A percentile compares a stretch with the other conserved stretches of the same genome.
phyloP scores from a whole-genome alignment of 2,797 vertebrate species.

The Mormyrops boulengeri region DNA sequence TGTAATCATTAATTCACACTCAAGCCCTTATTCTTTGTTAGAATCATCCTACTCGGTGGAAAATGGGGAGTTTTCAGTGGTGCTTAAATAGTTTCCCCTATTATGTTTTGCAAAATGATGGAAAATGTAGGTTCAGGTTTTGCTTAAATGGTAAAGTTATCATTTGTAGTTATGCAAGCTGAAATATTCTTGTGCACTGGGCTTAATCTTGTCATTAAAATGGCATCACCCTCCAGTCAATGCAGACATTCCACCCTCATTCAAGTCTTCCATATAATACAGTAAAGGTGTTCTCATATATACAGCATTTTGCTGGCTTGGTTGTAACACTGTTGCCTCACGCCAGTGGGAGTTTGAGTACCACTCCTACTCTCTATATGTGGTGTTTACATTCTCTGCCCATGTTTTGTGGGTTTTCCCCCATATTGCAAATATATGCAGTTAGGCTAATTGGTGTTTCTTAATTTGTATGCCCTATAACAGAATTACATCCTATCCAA shows the following conservation, averaged over 20 bases:
- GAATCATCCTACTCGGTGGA: not conserved
- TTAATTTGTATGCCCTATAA: not conserved
- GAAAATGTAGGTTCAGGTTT: not conserved
- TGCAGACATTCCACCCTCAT: not conserved
- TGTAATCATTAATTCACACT: not conserved
- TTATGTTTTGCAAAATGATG: not conserved
- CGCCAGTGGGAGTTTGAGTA: not conserved
- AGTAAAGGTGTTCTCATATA: not conserved
- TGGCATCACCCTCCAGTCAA: not conserved
- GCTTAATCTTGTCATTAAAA: not conserved
- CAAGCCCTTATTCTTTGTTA: not conserved
- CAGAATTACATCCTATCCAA: not conserved
- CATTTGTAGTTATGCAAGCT: not conserved
- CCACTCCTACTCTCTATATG: not conserved
- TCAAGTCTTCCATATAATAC: not conserved
- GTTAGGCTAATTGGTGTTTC: not conserved
- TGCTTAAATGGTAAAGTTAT: not conserved
- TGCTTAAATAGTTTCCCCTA: not conserved
- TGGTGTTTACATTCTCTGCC: not conserved
- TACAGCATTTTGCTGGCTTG: not conserved
- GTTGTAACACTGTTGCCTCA: not conserved
- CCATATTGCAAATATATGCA: not conserved
- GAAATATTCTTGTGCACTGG: not conserved
- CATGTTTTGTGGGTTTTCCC: not conserved
- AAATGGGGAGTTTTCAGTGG: not conserved